Evolutionary conservation across 2,888 invertebrate genomes (phyloP), one percentile per base, ranked within the genome.

Genomic region (Cordilura impudica): DNA sequence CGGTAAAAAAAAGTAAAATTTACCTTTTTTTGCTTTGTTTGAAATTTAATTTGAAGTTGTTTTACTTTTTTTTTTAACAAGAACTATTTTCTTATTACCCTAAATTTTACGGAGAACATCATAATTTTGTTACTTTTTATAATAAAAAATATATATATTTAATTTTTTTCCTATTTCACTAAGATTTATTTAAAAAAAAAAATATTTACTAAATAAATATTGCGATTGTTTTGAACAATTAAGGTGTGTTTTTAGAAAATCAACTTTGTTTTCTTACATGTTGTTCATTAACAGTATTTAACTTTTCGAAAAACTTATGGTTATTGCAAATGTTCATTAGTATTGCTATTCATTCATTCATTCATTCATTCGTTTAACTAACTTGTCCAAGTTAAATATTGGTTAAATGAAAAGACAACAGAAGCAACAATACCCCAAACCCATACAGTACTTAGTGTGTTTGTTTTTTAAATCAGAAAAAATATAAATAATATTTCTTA

Each of bases 201-300:
- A 49, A 18, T 4, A 58, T 31, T 18, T 39, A 6, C 12, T 6
- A 39, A 23, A 51, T 39, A 70, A 70, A 61, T 71, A 43, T 19
- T 70, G 43, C 65, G 56, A 21, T 47, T 56, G 35, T 23, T 65
- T 58, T 47, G 21, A 23, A 47, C 65, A 65, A 72, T 72, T 54
- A 54, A 63, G 47, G 71, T 47, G 35, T 23, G 54, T 63, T 63
- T 54, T 58, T 10, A 58, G 8, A 35, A 51, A 58, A 70, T 71
- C 54, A 51, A 49, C 49, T 49, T 21, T 10, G 2, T 51, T 39
- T 23, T 12, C 61, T 19, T 39, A 54, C 18, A n/a, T 19, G 8
- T 3, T 58, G n/a, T 58, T 0, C 8, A 26, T 66, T n/a, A 29
- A 26, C 4, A 39, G 6, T 29, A 29, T 58, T 69, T 51, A 43